These are phyloP conservation scores for Lampris megalopsis DNA, from an alignment of 2,113 vertebrate species.

Conservation along the genomic window DNA sequence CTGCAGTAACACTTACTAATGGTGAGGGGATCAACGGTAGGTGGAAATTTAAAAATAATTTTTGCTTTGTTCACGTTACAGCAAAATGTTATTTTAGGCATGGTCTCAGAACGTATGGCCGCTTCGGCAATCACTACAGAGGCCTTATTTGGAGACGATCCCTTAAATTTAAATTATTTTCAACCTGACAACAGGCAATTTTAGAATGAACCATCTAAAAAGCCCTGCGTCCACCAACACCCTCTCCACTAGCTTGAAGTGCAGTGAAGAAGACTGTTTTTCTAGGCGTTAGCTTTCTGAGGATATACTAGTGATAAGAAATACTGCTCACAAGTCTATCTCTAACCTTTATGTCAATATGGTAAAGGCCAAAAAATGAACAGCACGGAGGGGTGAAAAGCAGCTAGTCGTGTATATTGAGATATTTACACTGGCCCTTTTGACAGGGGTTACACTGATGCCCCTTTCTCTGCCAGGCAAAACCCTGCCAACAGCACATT, in stretches of 20 bases:
- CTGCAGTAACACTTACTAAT: slow-evolving; percentile 53
- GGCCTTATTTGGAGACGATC: neutral
- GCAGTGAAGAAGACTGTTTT: no score
- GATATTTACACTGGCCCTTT: neutral
- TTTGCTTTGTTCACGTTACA: neutral
- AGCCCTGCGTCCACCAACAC: slow-evolving; percentile 12
- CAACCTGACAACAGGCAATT: neutral
- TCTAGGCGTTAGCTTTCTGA: no score
- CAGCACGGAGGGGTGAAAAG: no score
- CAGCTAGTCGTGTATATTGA: neutral
- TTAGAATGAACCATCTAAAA: slow-evolving; percentile 35
- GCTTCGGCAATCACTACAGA: slow-evolving; percentile 3
- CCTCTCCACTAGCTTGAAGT: slow-evolving; percentile 1
- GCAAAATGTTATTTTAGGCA: slow-evolving; percentile 9
- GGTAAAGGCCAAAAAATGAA: neutral
- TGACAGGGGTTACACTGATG: neutral
- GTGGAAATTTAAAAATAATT: slow-evolving; percentile 38
- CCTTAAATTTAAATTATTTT: no score
- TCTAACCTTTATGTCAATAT: neutral
- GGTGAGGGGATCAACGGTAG: slow-evolving; percentile 48
- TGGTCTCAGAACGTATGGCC: slow-evolving; percentile 3
- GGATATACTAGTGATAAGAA: no score
- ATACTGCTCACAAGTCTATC: neutral
- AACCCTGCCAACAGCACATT: neutral
- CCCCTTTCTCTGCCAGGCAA: neutral